Evolutionary conservation across 2,113 vertebrate genomes (phyloP).

Genomic region (Ptilorrhoa leucosticta): DNA sequence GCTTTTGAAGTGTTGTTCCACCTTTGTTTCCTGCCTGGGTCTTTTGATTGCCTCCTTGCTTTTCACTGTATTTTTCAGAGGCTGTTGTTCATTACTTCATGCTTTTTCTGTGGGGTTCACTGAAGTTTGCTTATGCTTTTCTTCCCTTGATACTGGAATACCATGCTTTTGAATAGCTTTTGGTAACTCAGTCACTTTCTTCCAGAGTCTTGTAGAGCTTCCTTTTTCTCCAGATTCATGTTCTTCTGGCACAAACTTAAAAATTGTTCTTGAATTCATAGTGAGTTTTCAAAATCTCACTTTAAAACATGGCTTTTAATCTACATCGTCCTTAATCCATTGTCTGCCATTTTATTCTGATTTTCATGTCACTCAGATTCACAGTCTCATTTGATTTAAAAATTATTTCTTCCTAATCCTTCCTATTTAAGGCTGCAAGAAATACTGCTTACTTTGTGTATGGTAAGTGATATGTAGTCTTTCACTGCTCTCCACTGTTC

Average conservation of each 20-base stretch:
- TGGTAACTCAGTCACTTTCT: neutral
- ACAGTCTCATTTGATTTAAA: neutral
- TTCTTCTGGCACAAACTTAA: neutral
- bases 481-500: neutral
- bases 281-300: neutral
- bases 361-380: neutral
- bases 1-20: neutral
- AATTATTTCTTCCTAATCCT: neutral
- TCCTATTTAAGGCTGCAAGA: neutral
- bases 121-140: neutral
- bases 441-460: neutral
- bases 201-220: neutral
- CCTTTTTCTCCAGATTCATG: neutral
- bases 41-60: neutral
- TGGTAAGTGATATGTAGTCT: neutral
- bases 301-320: neutral
- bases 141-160: neutral
- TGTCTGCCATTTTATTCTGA: neutral
- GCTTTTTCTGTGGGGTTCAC: neutral
- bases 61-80: neutral
- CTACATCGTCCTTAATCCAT: neutral
- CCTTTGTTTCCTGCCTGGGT: neutral
- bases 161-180: neutral
- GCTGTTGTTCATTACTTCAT: neutral
- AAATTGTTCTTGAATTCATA: neutral